phyloP scores from a whole-genome alignment of 2,113 vertebrate genomes.

The Rhea americana region DNA sequence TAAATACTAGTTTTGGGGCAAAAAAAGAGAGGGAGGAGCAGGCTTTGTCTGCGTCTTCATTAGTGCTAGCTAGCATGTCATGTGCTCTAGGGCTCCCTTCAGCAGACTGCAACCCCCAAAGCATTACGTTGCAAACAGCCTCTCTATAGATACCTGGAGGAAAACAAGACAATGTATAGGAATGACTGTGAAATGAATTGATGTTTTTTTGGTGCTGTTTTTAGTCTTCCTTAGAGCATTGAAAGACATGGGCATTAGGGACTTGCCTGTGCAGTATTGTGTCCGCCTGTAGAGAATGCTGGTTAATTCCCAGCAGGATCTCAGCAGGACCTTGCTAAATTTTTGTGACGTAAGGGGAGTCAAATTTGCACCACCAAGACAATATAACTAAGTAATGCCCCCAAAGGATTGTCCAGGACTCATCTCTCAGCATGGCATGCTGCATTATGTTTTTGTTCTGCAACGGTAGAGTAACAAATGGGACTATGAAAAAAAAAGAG shows the following conservation, averaged over 20 bases:
- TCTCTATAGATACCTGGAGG: not conserved
- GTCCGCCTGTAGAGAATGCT: not conserved
- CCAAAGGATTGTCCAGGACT: not conserved
- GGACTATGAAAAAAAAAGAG: not conserved
- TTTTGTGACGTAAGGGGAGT: not conserved
- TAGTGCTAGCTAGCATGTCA: not conserved
- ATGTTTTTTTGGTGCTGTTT: not conserved
- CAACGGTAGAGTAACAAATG: conserved; percentile 25
- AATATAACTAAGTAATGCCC: not conserved
- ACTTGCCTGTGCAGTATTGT: not conserved
- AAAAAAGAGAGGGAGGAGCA: not conserved
- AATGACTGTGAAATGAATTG: not conserved
- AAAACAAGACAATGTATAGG: not conserved
- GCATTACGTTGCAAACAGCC: not conserved
- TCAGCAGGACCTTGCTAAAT: not conserved
- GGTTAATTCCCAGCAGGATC: not conserved
- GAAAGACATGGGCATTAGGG: not conserved
- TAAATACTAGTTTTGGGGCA: not conserved
- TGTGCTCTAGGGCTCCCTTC: not conserved
- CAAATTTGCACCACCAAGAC: not conserved
- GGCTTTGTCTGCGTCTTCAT: not conserved
- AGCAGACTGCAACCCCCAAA: not conserved
- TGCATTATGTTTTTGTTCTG: conserved; percentile 23
- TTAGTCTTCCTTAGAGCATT: not conserved
- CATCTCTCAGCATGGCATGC: not conserved